Conservation (phyloP, 1,140 invertebrate species). For the Eriocheir sinensis region DNA sequence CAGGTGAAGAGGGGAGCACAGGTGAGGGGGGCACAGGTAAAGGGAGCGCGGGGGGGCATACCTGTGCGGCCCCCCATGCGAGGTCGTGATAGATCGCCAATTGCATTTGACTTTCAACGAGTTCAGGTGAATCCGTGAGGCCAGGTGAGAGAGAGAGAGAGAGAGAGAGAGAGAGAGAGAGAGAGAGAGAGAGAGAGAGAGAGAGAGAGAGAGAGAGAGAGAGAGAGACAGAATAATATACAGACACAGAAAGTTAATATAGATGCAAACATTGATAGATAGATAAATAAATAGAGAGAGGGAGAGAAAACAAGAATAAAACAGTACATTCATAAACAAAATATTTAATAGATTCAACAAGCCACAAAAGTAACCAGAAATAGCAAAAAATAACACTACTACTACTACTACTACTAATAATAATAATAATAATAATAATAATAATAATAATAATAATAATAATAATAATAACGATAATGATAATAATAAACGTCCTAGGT, state of each 20-base stretch:
- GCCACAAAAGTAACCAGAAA: not conserved
- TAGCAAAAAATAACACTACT: not conserved
- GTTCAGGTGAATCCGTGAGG: not conserved
- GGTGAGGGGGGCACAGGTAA: too few species aligned
- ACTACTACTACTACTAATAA: not conserved
- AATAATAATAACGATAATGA: not conserved
- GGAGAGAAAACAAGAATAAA: too few species aligned
- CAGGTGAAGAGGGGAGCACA: too few species aligned
- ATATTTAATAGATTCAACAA: not conserved
- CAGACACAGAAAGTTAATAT: not conserved
- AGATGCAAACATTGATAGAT: not conserved
- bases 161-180: slow-evolving; percentile 38
- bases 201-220: not conserved
- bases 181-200: slow-evolving; percentile 18
- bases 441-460: not conserved
- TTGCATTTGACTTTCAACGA: not conserved
- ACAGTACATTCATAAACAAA: too few species aligned
- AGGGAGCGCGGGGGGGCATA: too few species aligned
- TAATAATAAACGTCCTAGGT: too few species aligned
- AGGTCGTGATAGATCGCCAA: not conserved
- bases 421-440: too few species aligned
- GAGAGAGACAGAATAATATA: not conserved
- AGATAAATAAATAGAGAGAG: not conserved
- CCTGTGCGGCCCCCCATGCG: not conserved
- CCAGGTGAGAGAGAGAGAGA: not conserved